These are phyloP conservation scores for Narcine bancroftii DNA, from an alignment of 2,113 vertebrate species.

Conservation along the genomic window DNA sequence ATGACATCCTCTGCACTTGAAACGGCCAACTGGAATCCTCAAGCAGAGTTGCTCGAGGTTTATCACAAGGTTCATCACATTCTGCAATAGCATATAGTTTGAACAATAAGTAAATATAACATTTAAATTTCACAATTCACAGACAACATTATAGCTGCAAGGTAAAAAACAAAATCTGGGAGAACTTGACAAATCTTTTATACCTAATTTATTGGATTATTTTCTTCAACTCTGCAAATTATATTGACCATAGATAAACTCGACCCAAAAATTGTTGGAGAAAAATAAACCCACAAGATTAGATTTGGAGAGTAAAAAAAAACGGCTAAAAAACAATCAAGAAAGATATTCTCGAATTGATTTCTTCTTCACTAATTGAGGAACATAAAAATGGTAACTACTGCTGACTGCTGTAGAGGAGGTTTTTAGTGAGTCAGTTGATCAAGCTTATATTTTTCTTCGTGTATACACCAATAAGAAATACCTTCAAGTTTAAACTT, in stretches of 20 bases:
- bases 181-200: background rate
- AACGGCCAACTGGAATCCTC: slow-evolving; percentile 46
- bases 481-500: background rate
- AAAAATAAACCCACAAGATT: background rate
- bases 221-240: background rate
- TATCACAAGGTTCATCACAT: slow-evolving; percentile 66
- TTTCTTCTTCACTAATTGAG: background rate
- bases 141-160: slow-evolving; percentile 4
- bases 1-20: slow-evolving; percentile 52
- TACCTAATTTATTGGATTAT: background rate
- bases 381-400: background rate
- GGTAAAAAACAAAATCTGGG: background rate
- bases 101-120: slow-evolving; percentile 18
- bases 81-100: slow-evolving; percentile 52
- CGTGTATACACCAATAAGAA: background rate
- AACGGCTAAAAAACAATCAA: background rate
- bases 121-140: background rate
- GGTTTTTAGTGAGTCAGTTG: background rate
- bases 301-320: background rate
- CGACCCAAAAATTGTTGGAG: background rate
- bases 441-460: background rate
- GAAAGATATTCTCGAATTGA: background rate
- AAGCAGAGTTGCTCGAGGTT: slow-evolving; percentile 41
- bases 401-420: background rate
- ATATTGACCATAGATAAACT: too few relatives aligned